These are phyloP conservation scores for Sphyrna mokarran DNA, from an alignment of 2,113 vertebrate species.

Conservation along the genomic window DNA sequence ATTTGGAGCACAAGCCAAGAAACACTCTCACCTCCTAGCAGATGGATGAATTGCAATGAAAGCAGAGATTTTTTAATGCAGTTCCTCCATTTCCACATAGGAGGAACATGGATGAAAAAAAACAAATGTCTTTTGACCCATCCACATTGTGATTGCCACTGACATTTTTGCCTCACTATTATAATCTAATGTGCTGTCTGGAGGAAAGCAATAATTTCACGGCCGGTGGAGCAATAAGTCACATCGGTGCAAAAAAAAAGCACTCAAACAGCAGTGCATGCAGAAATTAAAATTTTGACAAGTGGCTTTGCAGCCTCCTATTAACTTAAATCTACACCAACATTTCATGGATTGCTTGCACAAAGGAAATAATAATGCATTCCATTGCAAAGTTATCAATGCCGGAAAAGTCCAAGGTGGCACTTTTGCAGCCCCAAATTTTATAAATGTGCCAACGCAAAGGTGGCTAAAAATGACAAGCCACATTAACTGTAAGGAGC, in stretches of 20 bases:
- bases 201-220: neutral
- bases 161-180: neutral
- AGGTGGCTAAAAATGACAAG: neutral
- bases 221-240: neutral
- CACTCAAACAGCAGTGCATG: neutral
- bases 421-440: neutral
- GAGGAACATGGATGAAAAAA: neutral
- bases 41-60: neutral
- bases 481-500: neutral
- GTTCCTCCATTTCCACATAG: neutral
- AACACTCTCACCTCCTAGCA: neutral
- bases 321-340: neutral
- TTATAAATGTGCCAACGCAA: neutral
- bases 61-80: neutral
- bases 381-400: neutral
- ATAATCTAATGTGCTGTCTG: neutral
- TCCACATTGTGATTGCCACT: neutral
- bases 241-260: neutral
- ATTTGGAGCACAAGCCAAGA: neutral
- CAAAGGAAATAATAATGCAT: neutral
- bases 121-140: constrained; percentile 13
- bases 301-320: neutral
- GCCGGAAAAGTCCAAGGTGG: neutral
- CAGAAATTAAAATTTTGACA: constrained; percentile 19
- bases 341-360: constrained; percentile 16